Base-by-base conservation (phyloP, 2,797 vertebrate species). In the Gorsachius magnificus region DNA sequence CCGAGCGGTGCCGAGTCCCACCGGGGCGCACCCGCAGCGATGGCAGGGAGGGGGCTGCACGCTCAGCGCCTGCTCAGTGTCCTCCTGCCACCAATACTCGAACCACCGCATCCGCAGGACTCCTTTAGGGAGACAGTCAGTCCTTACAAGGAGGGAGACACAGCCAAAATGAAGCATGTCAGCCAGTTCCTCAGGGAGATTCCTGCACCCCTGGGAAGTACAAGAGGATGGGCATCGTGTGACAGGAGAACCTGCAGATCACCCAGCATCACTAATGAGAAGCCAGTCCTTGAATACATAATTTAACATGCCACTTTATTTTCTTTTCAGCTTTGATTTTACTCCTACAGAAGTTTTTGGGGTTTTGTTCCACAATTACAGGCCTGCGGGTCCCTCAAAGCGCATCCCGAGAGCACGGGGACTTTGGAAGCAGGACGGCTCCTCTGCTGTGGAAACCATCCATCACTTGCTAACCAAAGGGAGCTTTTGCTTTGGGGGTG, bases 11-110 rank as follows among this genome's bases (percentile, higher is more conserved):
- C 38, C 1, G 2, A 43, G 70, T 21, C 13, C 11, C 22, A 9
- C 25, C 0, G 0, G 4, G 4, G 24, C 3, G 36, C 0, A 0
- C 5, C 3, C 0, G 0, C 38, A 10, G 21, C 1, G 0, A 4
- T 4, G 8, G 46, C 63, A 24, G 33, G 48, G 43, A 26, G 20
- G 6, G 15, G 26, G 35, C 70, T 41, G 31, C 53, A 8, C 1
- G 0, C 57, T 63, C 36, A 58, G 58, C 53, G 10, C 31, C 68
- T 19, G 28, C 74, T 72, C 35, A 70, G 29, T 0, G 3, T 36
- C 41, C 65, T 60, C 66, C 38, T 45, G 31, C 68, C 18, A 53
- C 43, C 3, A 0, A 2, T 14, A 31, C 41, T 12, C 25, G 29
- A 53, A 75, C 33, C 24, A 31, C 7, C 28, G 36, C 1, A 1